These are phyloP conservation scores for Ptychoptera albimana DNA, from an alignment of 2,888 invertebrate species.

Conservation along the genomic window DNA sequence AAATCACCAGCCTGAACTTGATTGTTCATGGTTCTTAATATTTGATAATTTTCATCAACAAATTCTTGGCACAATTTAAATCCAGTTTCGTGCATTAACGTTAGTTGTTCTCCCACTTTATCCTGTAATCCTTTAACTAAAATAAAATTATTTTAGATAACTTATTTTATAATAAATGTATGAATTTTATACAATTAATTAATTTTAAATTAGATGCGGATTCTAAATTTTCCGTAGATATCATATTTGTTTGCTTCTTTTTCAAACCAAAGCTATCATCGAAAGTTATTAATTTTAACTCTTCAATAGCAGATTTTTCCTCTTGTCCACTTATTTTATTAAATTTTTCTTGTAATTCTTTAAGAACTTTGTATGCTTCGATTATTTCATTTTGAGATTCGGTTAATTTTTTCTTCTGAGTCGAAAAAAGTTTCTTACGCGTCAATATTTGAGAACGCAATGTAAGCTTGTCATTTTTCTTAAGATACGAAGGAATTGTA, in stretches of 20 bases:
- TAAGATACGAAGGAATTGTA: constrained; percentile 7
- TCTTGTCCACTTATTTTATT: constrained; percentile 7
- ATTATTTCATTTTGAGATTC: constrained; percentile 1
- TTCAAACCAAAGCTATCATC: neutral
- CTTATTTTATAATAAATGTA: neutral
- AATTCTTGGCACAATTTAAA: constrained; percentile 9
- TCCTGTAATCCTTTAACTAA: neutral
- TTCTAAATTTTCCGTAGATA: neutral
- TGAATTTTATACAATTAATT: too few species aligned
- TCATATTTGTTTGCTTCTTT: neutral
- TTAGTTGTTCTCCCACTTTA: constrained; percentile 3
- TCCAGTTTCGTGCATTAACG: constrained; percentile 3
- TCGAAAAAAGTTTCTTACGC: neutral
- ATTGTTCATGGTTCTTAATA: too few species aligned
- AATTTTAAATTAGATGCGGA: too few species aligned
- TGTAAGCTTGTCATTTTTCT: constrained; percentile 4
- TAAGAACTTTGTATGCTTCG: constrained; percentile 5
- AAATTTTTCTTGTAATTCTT: constrained; percentile 7
- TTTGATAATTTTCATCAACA: neutral
- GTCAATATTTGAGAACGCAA: neutral
- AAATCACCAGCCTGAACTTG: too few species aligned
- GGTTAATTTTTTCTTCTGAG: neutral
- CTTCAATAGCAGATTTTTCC: constrained; percentile 2
- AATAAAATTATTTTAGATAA: neutral
- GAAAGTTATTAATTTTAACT: constrained; percentile 7